Evolutionary conservation across 2,888 invertebrate genomes (phyloP).

Genomic region (Reticulitermes lucifugus): DNA sequence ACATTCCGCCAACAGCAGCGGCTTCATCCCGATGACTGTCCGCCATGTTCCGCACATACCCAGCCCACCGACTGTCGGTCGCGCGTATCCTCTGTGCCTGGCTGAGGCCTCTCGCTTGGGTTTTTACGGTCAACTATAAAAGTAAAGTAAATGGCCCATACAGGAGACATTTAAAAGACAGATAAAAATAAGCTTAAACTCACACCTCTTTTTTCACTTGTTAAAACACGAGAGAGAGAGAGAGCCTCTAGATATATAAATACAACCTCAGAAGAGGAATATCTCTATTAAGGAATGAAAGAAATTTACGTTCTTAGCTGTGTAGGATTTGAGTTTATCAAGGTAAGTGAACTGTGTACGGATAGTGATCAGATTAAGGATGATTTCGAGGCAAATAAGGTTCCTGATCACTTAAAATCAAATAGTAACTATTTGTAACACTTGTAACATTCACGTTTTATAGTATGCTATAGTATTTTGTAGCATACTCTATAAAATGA

Average conservation of each 20-base stretch:
- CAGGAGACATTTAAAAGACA: slow-evolving; percentile 44
- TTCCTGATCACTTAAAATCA: neutral
- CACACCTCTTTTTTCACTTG: neutral
- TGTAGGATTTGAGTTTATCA: neutral
- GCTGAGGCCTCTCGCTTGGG: neutral
- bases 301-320: no score
- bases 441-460: no score
- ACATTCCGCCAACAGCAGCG: slow-evolving; percentile 18
- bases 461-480: no score
- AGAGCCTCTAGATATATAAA: neutral
- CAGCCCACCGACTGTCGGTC: neutral
- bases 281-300: no score
- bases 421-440: no score
- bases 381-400: neutral
- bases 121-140: slow-evolving; percentile 47
- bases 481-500: no score
- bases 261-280: neutral
- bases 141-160: slow-evolving; percentile 43
- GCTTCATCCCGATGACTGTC: neutral
- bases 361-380: neutral
- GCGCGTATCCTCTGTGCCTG: neutral
- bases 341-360: neutral
- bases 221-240: neutral
- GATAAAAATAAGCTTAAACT: slow-evolving; percentile 44
- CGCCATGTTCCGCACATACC: slow-evolving; percentile 28